Conservation (phyloP, 2,797 vertebrate genomes). For the Emys orbicularis region DNA sequence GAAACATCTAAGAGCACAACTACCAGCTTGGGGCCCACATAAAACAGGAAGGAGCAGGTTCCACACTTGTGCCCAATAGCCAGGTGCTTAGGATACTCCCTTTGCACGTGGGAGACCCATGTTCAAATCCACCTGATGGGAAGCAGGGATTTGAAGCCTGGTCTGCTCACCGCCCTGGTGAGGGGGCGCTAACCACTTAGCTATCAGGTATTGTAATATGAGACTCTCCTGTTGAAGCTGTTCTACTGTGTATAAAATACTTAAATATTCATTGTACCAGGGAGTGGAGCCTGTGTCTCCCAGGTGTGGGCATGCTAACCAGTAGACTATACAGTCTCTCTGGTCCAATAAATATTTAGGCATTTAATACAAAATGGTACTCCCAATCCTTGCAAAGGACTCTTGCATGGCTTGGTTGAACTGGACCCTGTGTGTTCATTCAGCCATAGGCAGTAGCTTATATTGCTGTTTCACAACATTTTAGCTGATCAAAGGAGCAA, state of each 20-base stretch:
- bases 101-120: neutral
- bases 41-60: neutral
- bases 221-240: neutral
- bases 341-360: neutral
- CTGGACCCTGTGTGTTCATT: neutral
- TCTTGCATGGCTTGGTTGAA: neutral
- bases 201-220: neutral
- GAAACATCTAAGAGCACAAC: neutral
- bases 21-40: neutral
- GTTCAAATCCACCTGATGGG: too few species aligned
- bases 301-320: neutral
- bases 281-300: neutral
- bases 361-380: neutral
- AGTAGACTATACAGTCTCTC: neutral
- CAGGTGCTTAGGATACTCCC: neutral
- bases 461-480: neutral
- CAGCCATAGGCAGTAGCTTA: slow-evolving; percentile 31
- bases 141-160: neutral
- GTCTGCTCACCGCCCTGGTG: neutral
- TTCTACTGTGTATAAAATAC: neutral
- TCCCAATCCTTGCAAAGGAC: neutral
- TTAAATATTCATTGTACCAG: neutral
- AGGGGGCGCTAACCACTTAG: neutral
- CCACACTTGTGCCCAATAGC: neutral
- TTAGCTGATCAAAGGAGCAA: slow-evolving; percentile 11